phyloP scores from a whole-genome alignment of 2,797 vertebrate species.

The Gobio occitaniae region DNA sequence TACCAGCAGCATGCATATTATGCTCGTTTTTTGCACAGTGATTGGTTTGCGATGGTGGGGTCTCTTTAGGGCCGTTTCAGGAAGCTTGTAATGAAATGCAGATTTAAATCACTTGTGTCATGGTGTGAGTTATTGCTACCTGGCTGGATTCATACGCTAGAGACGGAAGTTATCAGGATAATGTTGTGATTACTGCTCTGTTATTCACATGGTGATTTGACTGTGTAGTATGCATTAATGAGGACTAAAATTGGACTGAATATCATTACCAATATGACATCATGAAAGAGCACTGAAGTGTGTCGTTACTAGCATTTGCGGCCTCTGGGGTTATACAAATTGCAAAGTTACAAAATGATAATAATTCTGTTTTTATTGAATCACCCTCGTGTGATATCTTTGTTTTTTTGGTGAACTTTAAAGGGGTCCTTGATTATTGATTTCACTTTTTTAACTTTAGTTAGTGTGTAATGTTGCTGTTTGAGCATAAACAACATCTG shows the following conservation, averaged over 20 bases:
- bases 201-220: constrained; percentile 37
- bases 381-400: neutral
- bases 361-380: neutral
- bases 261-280: neutral
- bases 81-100: constrained; percentile 68
- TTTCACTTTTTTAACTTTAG: too few relatives aligned
- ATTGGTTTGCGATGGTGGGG: constrained; percentile 37
- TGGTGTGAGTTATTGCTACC: constrained; percentile 18
- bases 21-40: constrained; percentile 18
- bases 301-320: neutral
- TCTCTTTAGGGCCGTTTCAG: constrained; percentile 38
- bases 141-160: constrained; percentile 20
- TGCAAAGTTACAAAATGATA: neutral
- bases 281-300: neutral
- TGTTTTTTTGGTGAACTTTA: neutral
- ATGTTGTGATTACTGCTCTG: constrained; percentile 39
- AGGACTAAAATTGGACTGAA: constrained; percentile 19
- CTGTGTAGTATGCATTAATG: constrained; percentile 1
- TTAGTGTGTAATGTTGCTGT: too few relatives aligned
- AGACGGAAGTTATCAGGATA: constrained; percentile 36
- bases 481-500: too few relatives aligned
- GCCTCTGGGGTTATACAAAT: neutral
- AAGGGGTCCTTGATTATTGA: too few relatives aligned
- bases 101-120: constrained; percentile 40
- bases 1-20: constrained; percentile 29